phyloP scores from a whole-genome alignment of 2,113 vertebrate genomes.

The Heterotis niloticus region DNA sequence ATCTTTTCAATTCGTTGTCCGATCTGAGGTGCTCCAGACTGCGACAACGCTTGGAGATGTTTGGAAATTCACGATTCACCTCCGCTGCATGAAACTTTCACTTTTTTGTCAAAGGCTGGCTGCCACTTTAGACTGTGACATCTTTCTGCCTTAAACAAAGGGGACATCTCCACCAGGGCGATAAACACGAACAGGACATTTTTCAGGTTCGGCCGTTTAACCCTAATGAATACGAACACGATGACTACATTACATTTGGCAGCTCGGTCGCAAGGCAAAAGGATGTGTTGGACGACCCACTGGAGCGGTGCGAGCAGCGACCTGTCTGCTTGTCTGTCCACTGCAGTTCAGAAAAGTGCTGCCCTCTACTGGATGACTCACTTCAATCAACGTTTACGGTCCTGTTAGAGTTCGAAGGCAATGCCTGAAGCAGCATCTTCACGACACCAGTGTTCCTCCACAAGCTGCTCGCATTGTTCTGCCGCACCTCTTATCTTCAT shows the following conservation, averaged over 20 bases:
- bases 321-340: neutral
- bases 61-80: neutral
- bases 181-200: neutral
- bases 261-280: neutral
- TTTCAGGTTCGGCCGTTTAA: neutral
- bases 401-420: too few species aligned
- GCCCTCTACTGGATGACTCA: slow-evolving; percentile 25
- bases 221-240: neutral
- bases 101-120: neutral
- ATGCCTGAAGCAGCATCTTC: neutral
- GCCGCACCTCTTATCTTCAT: neutral
- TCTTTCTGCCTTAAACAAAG: slow-evolving; percentile 1
- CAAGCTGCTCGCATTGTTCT: slow-evolving; percentile 10
- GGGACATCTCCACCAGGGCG: neutral
- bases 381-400: slow-evolving; percentile 1
- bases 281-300: neutral
- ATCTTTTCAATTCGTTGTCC: neutral
- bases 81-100: neutral
- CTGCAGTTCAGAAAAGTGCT: neutral
- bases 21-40: neutral
- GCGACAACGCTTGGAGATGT: neutral
- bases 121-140: neutral
- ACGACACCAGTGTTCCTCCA: neutral
- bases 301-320: neutral
- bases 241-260: neutral